A percentile compares a stretch with the other conserved stretches of the same genome.
Conservation (phyloP, 2,113 vertebrate species). For the Tyrannus savana region DNA sequence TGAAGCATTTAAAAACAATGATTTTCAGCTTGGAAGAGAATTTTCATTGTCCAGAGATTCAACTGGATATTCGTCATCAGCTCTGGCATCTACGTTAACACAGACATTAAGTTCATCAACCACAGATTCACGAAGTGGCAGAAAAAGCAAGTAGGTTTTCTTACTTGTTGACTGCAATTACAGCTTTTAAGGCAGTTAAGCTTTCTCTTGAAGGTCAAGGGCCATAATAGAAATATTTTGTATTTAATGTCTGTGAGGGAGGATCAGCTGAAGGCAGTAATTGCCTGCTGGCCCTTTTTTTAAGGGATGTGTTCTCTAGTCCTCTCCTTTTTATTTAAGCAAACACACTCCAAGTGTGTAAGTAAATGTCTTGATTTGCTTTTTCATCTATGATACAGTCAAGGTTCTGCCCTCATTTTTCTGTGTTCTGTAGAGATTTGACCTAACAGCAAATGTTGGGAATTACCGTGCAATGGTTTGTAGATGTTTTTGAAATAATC, state of each 20-base stretch:
- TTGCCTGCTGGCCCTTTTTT: neutral
- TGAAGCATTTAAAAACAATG: conserved; percentile 98
- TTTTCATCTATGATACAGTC: neutral
- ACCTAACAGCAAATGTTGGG: neutral
- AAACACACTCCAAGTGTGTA: neutral
- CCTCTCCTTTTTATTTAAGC: neutral
- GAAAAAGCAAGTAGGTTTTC: conserved; percentile 93
- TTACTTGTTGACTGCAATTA: neutral
- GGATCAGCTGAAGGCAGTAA: neutral
- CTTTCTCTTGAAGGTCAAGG: neutral
- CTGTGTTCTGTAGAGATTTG: neutral
- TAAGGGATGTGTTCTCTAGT: neutral
- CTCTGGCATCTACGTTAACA: conserved; percentile 93
- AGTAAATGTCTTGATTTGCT: neutral
- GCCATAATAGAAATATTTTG: neutral
- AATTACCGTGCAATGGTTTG: neutral
- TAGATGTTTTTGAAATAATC: neutral
- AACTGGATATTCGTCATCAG: conserved; percentile 88
- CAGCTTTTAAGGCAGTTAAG: neutral
- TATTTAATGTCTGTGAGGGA: neutral
- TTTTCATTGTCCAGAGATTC: conserved; percentile 89
- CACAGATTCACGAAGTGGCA: conserved; percentile 89
- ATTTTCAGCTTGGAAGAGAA: conserved; percentile 93
- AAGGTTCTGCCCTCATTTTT: neutral
- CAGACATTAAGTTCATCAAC: conserved; percentile 86